Base-by-base conservation (phyloP, 2,888 invertebrate genomes). In the Habrosyne pyritoides region DNA sequence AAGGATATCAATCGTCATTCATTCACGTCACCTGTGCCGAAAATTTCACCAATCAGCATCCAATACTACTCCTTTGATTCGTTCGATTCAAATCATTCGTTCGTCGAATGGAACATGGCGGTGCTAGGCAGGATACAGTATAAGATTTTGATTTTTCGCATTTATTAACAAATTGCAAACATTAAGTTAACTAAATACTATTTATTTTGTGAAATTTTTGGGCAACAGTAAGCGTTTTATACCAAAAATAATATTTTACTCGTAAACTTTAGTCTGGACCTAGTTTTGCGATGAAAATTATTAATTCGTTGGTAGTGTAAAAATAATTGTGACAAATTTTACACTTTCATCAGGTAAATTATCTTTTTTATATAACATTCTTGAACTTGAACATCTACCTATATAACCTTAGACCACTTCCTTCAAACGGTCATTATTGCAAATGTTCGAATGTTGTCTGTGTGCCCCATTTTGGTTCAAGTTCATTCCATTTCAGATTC, bases 271-370 rank as follows among this genome's bases (percentile, higher is more conserved):
- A 71, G 66, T 70, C 72, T 80, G 75, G 77, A 85, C 77, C 71
- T 68, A 74, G 60, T 75, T 82, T 86, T 89, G 91, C 87, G 84
- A 92, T 92, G 91, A 91, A 88, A 90, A 85, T 86, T 86, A 82
- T 86, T 87, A 89, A 84, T 87, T 88, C 89, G 84, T 83, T 89
- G 81, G 81, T 86, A 89, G 89, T 91, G 87, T 92, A 91, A 92
- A 91, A 92, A 91, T 91, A 91, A 90, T 91, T 91, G 88, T 91
- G 91, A 89, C 86, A 86, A 91, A 84, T 87, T 87, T 84, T 87
- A 77, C 82, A 76, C 81, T 80, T 75, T 83, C 69, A 78, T 81
- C 90, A 91, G 91, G 91, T 91, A 91, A 89, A 79, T 75, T 75
- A 71, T 79, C 83, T 77, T 86, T 86, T 81, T 75, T 63, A 66